Conservation (phyloP, 2,888 invertebrate species). For the Halictus ligatus region DNA sequence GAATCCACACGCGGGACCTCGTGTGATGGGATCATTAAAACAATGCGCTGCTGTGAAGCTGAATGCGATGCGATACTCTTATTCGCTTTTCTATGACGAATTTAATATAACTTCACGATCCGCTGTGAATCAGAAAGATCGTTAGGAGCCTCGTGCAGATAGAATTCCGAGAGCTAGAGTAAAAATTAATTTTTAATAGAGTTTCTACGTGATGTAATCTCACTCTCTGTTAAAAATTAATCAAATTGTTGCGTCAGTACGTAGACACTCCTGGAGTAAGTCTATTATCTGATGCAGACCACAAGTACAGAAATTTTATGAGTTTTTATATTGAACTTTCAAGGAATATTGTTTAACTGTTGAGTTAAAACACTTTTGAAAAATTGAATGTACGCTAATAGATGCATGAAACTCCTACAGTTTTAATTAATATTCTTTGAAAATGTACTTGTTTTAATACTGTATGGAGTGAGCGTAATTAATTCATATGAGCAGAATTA, state of each 20-base stretch:
- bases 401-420: too few species aligned
- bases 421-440: neutral
- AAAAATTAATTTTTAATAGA: neutral
- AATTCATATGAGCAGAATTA: neutral
- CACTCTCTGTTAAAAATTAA: neutral
- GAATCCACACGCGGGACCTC: constrained; percentile 3
- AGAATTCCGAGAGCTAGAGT: neutral
- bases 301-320: neutral
- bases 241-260: neutral
- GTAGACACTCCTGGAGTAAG: neutral
- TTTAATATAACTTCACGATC: neutral
- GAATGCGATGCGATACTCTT: constrained; percentile 3
- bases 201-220: neutral
- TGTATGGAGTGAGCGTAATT: neutral
- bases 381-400: too few species aligned
- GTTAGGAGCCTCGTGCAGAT: neutral
- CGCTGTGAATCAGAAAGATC: neutral
- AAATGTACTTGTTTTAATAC: neutral
- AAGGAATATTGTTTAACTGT: neutral
- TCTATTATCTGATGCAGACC: too few species aligned
- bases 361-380: neutral
- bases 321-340: neutral
- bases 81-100: neutral
- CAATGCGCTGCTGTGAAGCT: constrained; percentile 30
- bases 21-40: constrained; percentile 44